Base-by-base conservation (phyloP, 2,888 invertebrate genomes). In the Prosapia bicincta region DNA sequence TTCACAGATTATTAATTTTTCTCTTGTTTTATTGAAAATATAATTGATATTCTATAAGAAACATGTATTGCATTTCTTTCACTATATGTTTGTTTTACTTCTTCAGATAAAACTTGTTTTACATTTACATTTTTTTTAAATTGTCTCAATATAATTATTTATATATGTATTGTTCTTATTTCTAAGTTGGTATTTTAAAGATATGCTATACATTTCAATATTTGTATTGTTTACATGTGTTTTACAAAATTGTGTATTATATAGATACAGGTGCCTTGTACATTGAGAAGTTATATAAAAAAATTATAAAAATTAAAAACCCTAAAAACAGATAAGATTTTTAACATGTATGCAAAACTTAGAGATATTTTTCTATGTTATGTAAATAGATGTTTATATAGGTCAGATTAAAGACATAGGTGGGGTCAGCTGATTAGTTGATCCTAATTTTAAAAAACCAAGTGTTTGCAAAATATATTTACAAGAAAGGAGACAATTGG, bases 301-400 rank as follows among this genome's bases (percentile, higher is more conserved):
- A 38, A 38, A 38, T 13, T 38, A 38, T 38, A 38, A 13, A 38
- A 38, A 38, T 13, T 38, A 13, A 6, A 38, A 38, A 38, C n/a
- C n/a, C n/a, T 13, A 38, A 38, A 38, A 38, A 68, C 73, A 68
- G 73, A 73, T 68, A 25, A 72, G 72, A 67, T 72, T 72, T 72
- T 67, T 72, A 72, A 38, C 68, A 32, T 72, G 72, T 72, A 38
- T 23, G 72, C 72, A 69, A 74, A 74, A 74, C 74, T 54, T 54
- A 43, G 54, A 74, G 69, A 74, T 74, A 74, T 74, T 74, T 74
- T 74, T 74, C 68, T 74, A 74, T 74, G 74, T 74, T 72, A 69
- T 73, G 74, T 74, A 74, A 28, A 74, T 74, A 74, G 43, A 25
- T 74, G 74, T 74, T 68, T 38, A 38, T 7, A 38, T 38, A 38